These are phyloP conservation scores for Philopotamus ludificatus DNA, from an alignment of 1,140 invertebrate species.

Conservation along the genomic window DNA sequence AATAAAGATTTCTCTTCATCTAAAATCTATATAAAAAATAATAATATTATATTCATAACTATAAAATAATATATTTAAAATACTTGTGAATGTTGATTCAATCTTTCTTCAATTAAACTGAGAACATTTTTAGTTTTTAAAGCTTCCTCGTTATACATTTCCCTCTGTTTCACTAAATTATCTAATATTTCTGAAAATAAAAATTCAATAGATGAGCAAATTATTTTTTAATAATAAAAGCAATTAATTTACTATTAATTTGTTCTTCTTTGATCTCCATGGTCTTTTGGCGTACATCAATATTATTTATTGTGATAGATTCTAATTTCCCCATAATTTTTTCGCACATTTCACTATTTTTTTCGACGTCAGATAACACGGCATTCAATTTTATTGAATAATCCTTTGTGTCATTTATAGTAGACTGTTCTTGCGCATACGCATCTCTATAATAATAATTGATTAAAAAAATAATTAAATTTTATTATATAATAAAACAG, in stretches of 20 bases:
- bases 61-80: not conserved
- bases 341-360: conserved; percentile 29
- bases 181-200: conserved; percentile 30
- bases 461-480: too few species aligned
- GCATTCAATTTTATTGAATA: conserved; percentile 31
- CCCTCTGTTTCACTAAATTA: conserved; percentile 29
- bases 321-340: conserved; percentile 33
- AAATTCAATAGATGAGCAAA: not conserved
- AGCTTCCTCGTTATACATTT: conserved; percentile 25
- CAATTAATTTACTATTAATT: conserved; percentile 27
- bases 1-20: conserved; percentile 50
- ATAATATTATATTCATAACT: not conserved
- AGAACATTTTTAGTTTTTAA: conserved; percentile 25
- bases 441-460: conserved; percentile 27
- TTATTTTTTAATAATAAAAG: conserved; percentile 3
- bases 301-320: conserved; percentile 3
- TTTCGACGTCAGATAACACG: conserved; percentile 26
- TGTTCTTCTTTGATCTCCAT: conserved; percentile 30
- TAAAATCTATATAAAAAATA: conserved; percentile 45
- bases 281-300: conserved; percentile 6
- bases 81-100: conserved; percentile 43
- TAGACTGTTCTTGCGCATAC: conserved; percentile 19
- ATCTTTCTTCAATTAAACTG: conserved; percentile 38
- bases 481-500: conserved; percentile 1
- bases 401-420: conserved; percentile 24